Evolutionary conservation across 2,113 vertebrate genomes (phyloP), one percentile per base, ranked within the genome.

Genomic region (Meleagris gallopavo): DNA sequence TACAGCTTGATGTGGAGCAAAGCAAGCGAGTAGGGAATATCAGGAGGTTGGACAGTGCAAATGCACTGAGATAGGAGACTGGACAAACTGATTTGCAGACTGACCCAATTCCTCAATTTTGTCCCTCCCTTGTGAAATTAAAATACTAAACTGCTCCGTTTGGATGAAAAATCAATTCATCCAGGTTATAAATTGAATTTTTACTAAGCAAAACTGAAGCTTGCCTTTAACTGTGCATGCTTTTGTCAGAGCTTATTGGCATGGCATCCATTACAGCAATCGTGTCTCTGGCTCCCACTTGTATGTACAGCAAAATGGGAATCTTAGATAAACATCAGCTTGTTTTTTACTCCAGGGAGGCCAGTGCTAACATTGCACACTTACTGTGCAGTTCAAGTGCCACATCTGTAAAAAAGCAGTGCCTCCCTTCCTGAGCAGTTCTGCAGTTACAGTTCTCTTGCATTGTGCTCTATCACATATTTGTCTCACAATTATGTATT

Each of bases 311-410:
- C 86, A 55, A 91, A 91, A 69, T 60, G 75, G 52, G 75, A 94
- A 89, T 91, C 84, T 50, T 62, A 62, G 75, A 91, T 91, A 95
- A 93, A 45, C 65, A 94, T 65, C 87, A 65, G 93, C 87, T 94
- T 95, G 91, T 93, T 80, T 79, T 74, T 71, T 81, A 79, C 82
- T 58, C 45, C 70, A 64, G 52, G 78, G 54, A 83, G 69, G 64
- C 71, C 89, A 77, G 75, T 95, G 87, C 75, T 85, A 83, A 66
- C 67, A 78, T 65, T 41, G 52, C 25, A 8, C 41, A 17, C 79
- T 83, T 91, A 69, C 9, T 43, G 16, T 55, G 57, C 75, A 77
- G 75, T 62, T 85, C 34, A 64, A 91, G 84, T 80, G 89, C 78
- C 71, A 43, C 62, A 74, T 87, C 85, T 83, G 66, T 94, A 74